Evolutionary conservation across 2,113 vertebrate genomes (phyloP).

Genomic region (Salvator merianae): DNA sequence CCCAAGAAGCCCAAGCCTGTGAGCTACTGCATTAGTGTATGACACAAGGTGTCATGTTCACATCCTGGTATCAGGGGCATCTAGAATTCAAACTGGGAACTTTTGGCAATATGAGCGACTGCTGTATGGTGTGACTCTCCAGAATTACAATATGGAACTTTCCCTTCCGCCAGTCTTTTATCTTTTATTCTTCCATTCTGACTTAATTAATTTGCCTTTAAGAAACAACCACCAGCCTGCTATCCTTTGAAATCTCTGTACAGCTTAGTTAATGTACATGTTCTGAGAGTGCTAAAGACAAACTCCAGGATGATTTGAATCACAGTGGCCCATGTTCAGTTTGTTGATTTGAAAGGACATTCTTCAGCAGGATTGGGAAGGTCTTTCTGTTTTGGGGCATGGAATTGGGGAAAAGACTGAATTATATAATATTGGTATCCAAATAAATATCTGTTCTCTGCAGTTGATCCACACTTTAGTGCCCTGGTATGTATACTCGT

Average conservation of each 20-base stretch:
- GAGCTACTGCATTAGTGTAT: too few species aligned
- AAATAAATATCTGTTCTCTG: accelerated
- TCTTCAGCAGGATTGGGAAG: neutral
- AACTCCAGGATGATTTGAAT: neutral
- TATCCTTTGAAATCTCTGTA: neutral
- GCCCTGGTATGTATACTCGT: neutral
- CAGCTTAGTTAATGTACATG: neutral
- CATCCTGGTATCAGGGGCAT: too few species aligned
- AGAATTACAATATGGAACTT: too few species aligned
- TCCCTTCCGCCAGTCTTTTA: too few species aligned
- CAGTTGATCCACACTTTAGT: neutral
- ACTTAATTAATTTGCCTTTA: too few species aligned
- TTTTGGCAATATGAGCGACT: too few species aligned
- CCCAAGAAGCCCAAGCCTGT: too few species aligned
- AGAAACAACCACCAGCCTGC: too few species aligned
- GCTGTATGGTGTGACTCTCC: neutral
- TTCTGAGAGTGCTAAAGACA: neutral
- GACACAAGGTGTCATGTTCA: too few species aligned
- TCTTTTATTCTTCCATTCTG: neutral
- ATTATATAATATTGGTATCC: neutral
- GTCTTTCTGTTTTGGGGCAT: neutral
- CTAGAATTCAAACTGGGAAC: too few species aligned
- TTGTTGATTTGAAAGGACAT: neutral
- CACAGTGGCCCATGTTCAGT: neutral
- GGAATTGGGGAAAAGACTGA: neutral